Evolutionary conservation across 2,113 vertebrate species (phyloP).

Genomic region (Ailurus styani): DNA sequence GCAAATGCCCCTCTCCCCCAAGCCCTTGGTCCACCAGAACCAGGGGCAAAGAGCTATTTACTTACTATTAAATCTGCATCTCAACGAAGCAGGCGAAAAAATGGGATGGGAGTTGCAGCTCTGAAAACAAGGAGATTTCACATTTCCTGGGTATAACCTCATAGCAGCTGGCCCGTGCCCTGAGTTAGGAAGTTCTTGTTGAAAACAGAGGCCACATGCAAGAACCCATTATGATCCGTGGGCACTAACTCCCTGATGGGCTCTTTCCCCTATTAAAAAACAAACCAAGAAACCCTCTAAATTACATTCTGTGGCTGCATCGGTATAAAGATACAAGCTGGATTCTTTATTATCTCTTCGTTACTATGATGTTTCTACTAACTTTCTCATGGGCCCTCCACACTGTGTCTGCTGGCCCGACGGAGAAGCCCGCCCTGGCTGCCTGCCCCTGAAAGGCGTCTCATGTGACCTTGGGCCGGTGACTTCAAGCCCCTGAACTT

Average conservation of each 20-base stretch:
- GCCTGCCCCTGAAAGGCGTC: rapidly evolving
- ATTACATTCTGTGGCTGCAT: neutral
- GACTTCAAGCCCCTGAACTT: neutral
- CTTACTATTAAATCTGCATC: neutral
- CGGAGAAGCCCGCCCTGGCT: neutral
- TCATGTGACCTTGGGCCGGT: neutral
- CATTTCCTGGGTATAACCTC: neutral
- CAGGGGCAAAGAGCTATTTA: neutral
- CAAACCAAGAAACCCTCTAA: neutral
- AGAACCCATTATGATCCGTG: rapidly evolving
- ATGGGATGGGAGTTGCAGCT: neutral
- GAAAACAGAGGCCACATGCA: neutral
- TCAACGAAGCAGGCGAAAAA: neutral
- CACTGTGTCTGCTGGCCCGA: neutral
- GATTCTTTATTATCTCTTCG: neutral
- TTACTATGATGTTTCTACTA: neutral
- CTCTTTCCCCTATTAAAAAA: neutral
- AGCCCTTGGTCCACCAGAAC: neutral
- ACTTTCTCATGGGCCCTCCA: neutral
- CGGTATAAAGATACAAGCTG: neutral
- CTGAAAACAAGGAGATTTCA: neutral
- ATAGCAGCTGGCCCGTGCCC: neutral
- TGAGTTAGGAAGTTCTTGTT: no score
- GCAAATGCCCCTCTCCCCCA: neutral
- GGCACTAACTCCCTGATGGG: no score